phyloP scores from a whole-genome alignment of 1,140 invertebrate species.

The Cardiocondyla obscurior region DNA sequence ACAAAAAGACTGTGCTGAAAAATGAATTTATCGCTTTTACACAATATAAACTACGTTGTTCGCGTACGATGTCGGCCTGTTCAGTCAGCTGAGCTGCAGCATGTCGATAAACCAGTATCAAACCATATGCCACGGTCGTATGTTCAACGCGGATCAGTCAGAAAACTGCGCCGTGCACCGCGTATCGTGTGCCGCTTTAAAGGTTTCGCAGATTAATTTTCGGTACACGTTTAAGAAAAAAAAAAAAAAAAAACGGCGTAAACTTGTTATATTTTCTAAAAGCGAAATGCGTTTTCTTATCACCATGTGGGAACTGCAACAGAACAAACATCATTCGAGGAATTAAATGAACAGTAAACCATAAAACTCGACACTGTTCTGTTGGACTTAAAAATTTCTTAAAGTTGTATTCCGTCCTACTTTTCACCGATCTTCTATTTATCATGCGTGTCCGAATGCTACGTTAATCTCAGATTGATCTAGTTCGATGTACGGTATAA shows the following conservation, averaged over 20 bases:
- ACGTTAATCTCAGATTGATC: too few species aligned
- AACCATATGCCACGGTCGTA: constrained; percentile 27
- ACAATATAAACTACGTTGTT: too few species aligned
- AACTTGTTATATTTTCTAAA: not conserved
- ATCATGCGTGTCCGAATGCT: too few species aligned
- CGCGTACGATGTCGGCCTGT: too few species aligned
- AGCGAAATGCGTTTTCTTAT: not conserved
- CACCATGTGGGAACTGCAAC: not conserved
- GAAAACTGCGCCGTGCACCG: constrained; percentile 38
- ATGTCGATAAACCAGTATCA: constrained; percentile 22
- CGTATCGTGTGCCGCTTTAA: constrained; percentile 21
- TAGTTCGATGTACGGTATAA: too few species aligned
- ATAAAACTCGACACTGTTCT: not conserved
- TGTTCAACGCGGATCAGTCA: constrained; percentile 32
- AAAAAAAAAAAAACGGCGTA: not conserved
- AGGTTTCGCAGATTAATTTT: not conserved
- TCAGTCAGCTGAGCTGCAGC: not conserved
- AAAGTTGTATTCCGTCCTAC: too few species aligned
- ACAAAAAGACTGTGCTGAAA: too few species aligned
- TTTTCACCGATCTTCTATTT: too few species aligned
- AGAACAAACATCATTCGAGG: not conserved
- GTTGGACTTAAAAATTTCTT: not conserved
- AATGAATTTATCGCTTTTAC: too few species aligned
- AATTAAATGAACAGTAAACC: not conserved
- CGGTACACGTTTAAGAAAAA: not conserved